Conservation (phyloP, 92 coral and sea anemone species). For the Anthopleura xanthogrammica region DNA sequence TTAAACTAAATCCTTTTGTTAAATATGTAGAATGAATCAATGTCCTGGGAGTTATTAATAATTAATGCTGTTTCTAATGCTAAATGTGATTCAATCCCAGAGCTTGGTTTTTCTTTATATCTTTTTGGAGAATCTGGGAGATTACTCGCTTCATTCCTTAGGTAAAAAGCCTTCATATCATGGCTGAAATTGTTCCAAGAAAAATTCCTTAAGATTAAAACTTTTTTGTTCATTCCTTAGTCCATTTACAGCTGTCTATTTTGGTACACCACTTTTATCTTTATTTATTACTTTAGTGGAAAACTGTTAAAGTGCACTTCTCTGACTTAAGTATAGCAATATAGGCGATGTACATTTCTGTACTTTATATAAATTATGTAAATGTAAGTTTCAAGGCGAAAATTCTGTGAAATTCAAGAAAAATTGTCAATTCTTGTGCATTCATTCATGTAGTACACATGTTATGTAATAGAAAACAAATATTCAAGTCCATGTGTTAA, state of each 20-base stretch:
- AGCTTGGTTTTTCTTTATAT: constrained; percentile 1
- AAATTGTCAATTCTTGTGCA: no score
- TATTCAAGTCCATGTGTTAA: neutral
- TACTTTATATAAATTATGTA: no score
- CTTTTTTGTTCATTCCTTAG: no score
- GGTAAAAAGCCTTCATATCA: no score
- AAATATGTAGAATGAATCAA: constrained; percentile 24
- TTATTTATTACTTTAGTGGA: neutral
- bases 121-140: neutral
- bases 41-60: constrained; percentile 37
- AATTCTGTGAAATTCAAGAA: no score
- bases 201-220: no score
- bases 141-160: neutral
- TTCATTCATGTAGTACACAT: no score
- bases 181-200: no score
- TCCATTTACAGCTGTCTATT: neutral
- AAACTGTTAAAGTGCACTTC: neutral
- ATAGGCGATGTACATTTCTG: no score
- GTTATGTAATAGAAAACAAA: neutral
- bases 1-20: constrained; percentile 23
- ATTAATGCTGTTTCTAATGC: constrained; percentile 38
- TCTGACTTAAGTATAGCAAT: no score
- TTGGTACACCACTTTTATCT: neutral
- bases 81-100: constrained; percentile 28
- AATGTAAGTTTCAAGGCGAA: no score